Evolutionary conservation across 1,140 invertebrate species (phyloP).

Genomic region (Stenopsyche tienmushanensis): DNA sequence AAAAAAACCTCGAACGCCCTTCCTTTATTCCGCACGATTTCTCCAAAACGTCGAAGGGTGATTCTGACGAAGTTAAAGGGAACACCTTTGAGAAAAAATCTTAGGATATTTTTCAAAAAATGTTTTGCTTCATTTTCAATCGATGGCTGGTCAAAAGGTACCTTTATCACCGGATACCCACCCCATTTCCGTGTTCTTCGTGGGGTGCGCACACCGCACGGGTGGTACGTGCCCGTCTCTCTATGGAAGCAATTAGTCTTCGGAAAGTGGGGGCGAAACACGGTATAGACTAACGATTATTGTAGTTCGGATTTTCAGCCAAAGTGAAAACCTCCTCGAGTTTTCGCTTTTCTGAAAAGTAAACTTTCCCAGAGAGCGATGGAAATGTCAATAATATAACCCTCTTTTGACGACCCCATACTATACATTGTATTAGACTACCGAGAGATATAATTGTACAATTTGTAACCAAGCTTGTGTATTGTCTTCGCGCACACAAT

Average conservation of each 20-base stretch:
- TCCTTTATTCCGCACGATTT: too few relatives aligned
- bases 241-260: constrained; percentile 27
- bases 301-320: not conserved
- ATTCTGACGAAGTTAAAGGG: too few relatives aligned
- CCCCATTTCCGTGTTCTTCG: not conserved
- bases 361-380: not conserved
- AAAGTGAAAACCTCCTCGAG: not conserved
- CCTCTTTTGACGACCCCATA: not conserved
- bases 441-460: too few relatives aligned
- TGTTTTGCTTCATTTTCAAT: not conserved
- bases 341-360: not conserved
- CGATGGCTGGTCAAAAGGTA: not conserved
- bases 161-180: too few relatives aligned
- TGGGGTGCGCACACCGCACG: not conserved
- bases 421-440: too few relatives aligned
- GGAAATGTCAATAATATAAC: not conserved
- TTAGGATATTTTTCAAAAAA: too few relatives aligned
- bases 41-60: too few relatives aligned
- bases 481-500: too few relatives aligned
- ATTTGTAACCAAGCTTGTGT: too few relatives aligned
- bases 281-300: not conserved
- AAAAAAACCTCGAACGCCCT: too few relatives aligned
- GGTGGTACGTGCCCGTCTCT: constrained; percentile 2
- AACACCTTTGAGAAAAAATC: too few relatives aligned
- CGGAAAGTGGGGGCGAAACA: not conserved